Percentiles rank a stretch among this genome's conserved stretches.
Conservation (phyloP, 2,113 vertebrate genomes). For the Anguilla japonica region DNA sequence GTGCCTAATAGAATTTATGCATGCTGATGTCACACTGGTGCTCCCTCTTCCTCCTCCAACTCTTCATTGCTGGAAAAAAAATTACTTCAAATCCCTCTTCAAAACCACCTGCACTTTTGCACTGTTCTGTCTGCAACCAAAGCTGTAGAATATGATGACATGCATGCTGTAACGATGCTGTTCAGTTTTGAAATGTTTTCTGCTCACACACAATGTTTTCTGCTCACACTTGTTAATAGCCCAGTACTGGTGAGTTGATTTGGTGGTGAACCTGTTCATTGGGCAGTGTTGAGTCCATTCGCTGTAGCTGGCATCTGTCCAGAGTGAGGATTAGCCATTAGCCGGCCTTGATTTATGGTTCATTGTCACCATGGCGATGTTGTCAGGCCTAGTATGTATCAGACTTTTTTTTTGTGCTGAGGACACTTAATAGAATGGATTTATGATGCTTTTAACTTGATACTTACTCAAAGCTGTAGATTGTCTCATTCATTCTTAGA, state of each 20-base stretch:
- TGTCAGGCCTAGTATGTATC: conserved; percentile 29
- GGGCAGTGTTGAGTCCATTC: neutral
- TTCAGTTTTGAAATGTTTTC: neutral
- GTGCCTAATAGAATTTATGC: too few species aligned
- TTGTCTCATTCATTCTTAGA: conserved; percentile 28
- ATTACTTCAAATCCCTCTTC: too few species aligned
- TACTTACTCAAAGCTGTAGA: conserved; percentile 52
- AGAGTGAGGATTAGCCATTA: neutral
- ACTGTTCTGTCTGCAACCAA: neutral
- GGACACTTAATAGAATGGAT: conserved; percentile 59
- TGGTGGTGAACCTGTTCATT: neutral
- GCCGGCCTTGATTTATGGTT: conserved; percentile 35
- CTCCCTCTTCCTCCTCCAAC: too few species aligned
- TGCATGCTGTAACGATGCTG: neutral
- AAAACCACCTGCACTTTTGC: too few species aligned
- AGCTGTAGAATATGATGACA: neutral
- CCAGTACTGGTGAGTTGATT: neutral
- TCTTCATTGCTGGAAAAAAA: too few species aligned
- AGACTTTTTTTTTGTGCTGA: conserved; percentile 46
- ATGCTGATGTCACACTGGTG: too few species aligned
- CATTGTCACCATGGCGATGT: neutral
- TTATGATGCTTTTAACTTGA: conserved; percentile 64
- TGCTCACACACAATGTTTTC: neutral
- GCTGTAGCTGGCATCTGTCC: neutral
- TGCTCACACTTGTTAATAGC: neutral